These are phyloP conservation scores for Sterrhoptilus dennistouni DNA, from an alignment of 2,113 vertebrate genomes.

Conservation along the genomic window DNA sequence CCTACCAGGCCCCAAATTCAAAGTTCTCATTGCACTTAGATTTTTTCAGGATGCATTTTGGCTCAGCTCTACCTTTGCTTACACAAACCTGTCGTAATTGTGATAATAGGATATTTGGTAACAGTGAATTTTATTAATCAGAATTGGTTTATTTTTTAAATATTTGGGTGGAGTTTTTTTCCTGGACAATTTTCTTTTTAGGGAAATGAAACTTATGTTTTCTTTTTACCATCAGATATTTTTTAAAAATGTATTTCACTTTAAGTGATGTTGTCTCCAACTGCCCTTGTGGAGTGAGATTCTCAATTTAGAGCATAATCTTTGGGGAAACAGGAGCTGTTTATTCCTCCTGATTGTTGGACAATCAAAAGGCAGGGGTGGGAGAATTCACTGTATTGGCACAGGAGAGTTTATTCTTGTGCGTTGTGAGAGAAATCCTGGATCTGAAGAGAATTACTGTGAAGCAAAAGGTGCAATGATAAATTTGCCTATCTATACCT, in stretches of 20 bases:
- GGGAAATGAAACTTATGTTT: background rate
- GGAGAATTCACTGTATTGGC: background rate
- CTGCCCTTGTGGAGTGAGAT: background rate
- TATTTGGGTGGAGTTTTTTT: accelerated
- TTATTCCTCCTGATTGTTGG: background rate
- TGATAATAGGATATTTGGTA: background rate
- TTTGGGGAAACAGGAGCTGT: background rate
- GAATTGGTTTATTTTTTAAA: background rate
- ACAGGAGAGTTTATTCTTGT: background rate
- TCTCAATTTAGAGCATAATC: background rate
- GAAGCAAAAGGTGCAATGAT: background rate
- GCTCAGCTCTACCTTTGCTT: background rate
- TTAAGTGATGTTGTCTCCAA: background rate
- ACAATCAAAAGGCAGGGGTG: background rate
- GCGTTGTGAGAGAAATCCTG: background rate
- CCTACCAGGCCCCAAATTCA: background rate
- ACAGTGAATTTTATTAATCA: background rate
- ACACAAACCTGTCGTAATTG: background rate
- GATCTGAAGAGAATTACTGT: background rate
- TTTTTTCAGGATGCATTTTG: background rate
- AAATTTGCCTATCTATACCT: background rate
- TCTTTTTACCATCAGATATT: background rate
- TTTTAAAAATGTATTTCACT: background rate
- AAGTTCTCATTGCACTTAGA: background rate
- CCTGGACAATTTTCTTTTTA: background rate